phyloP scores from a whole-genome alignment of 2,888 invertebrate genomes.

The Dorcus hopei region DNA sequence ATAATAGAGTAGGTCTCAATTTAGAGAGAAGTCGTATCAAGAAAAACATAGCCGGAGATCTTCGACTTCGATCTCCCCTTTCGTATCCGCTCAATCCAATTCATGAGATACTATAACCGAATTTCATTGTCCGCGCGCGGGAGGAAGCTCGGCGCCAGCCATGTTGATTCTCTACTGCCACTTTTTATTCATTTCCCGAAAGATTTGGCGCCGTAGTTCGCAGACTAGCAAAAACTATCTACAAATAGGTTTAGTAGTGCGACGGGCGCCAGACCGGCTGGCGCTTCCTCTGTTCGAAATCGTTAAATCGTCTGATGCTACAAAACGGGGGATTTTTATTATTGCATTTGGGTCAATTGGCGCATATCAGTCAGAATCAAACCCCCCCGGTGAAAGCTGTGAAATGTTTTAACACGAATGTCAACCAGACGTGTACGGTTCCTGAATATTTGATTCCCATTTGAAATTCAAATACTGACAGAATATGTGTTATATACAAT shows the following conservation, averaged over 20 bases:
- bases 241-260: conserved; percentile 32
- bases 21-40: background rate
- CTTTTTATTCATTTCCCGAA: conserved; percentile 19
- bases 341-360: conserved; percentile 35
- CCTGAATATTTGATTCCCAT: conserved; percentile 48
- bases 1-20: background rate
- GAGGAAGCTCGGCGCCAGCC: conserved; percentile 12
- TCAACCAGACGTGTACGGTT: conserved; percentile 39
- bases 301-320: conserved; percentile 20
- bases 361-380: conserved; percentile 32
- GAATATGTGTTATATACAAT: conserved; percentile 32
- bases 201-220: conserved; percentile 30
- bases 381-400: conserved; percentile 30
- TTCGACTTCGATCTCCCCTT: background rate
- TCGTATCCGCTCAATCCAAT: background rate
- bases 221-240: conserved; percentile 35
- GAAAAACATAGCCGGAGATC: background rate
- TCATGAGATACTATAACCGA: conserved; percentile 6
- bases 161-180: conserved; percentile 2
- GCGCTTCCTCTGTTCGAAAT: conserved; percentile 15
- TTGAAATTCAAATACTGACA: conserved; percentile 44
- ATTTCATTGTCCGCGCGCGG: conserved; percentile 12
- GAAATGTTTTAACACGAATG: conserved; percentile 43
- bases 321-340: conserved; percentile 28
- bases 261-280: conserved; percentile 30